Percentiles rank a stretch among this genome's conserved stretches.
phyloP scores from a whole-genome alignment of 2,113 vertebrate species.

The Zosterops lateralis region DNA sequence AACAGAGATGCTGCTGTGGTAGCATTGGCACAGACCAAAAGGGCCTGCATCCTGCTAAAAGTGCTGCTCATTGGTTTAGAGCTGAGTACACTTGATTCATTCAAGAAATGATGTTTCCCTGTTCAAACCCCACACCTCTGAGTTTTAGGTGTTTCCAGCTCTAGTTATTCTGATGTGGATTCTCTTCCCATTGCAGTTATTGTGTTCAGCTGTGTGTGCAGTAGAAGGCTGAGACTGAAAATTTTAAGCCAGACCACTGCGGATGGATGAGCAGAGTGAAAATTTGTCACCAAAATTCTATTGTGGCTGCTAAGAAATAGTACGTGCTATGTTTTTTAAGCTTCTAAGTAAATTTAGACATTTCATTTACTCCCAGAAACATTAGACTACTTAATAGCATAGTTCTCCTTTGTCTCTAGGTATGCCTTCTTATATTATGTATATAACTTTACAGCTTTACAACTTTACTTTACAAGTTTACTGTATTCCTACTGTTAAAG shows the following conservation, averaged over 20 bases:
- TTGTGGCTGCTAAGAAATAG: not conserved
- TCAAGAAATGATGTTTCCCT: not conserved
- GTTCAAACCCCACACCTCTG: not conserved
- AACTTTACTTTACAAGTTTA: not conserved
- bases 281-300: not conserved
- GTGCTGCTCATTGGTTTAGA: not conserved
- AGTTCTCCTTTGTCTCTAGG: not conserved
- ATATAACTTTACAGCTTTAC: not conserved
- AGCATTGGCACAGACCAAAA: not conserved
- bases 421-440: not conserved
- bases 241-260: not conserved
- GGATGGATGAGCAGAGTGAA: not conserved
- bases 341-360: not conserved
- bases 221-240: not conserved
- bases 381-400: not conserved
- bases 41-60: not conserved
- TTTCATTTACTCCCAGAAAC: not conserved
- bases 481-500: not conserved
- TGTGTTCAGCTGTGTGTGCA: not conserved
- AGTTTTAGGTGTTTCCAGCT: not conserved
- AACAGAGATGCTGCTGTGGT: not conserved
- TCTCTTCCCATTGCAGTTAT: not conserved
- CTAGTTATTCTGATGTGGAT: not conserved
- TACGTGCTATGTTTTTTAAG: not conserved
- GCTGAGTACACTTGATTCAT: not conserved